phyloP scores from a whole-genome alignment of 2,797 vertebrate genomes.

The Darevskia mixta region DNA sequence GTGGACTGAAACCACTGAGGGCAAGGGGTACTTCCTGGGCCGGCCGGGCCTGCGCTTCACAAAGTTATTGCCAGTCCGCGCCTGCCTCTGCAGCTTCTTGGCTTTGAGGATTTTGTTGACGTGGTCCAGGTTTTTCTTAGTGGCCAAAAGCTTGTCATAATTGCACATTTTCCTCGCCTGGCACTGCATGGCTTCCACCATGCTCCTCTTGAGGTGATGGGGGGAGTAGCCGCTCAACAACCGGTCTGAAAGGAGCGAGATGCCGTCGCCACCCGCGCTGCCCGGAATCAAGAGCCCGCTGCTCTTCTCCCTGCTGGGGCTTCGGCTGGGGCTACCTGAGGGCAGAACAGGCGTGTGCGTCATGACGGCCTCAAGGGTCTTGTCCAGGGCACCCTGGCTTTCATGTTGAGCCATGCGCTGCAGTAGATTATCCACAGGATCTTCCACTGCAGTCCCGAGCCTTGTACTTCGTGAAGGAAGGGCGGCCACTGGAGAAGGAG shows the following conservation, averaged over 20 bases:
- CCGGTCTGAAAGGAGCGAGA: slow-evolving; percentile 68
- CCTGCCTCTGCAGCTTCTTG: slow-evolving; percentile 97
- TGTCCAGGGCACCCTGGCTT: slow-evolving; percentile 75
- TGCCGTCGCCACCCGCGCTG: slow-evolving; percentile 54
- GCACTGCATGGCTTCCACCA: slow-evolving; percentile 84
- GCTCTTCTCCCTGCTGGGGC: slow-evolving; percentile 77
- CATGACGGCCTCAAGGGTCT: slow-evolving; percentile 72
- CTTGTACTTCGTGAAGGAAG: slow-evolving; percentile 64
- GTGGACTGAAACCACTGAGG: slow-evolving; percentile 77
- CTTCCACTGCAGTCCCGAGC: slow-evolving; percentile 70
- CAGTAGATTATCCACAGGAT: slow-evolving; percentile 75
- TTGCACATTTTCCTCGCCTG: slow-evolving; percentile 84
- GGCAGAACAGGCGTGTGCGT: slow-evolving; percentile 63
- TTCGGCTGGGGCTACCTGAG: slow-evolving; percentile 73
- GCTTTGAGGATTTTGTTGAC: slow-evolving; percentile 98
- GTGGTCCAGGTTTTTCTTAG: slow-evolving; percentile 95
- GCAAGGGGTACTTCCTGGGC: slow-evolving; percentile 87
- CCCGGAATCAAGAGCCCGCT: slow-evolving; percentile 69
- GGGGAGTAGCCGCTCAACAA: slow-evolving; percentile 76
- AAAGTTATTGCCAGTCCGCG: slow-evolving; percentile 94
- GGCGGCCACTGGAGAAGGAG: slow-evolving; percentile 68
- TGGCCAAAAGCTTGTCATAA: slow-evolving; percentile 85
- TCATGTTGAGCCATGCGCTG: slow-evolving; percentile 80
- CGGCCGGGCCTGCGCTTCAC: slow-evolving; percentile 92
- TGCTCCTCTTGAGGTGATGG: slow-evolving; percentile 77